Conservation (phyloP, 2,888 invertebrate species). For the Incurvaria masculella region DNA sequence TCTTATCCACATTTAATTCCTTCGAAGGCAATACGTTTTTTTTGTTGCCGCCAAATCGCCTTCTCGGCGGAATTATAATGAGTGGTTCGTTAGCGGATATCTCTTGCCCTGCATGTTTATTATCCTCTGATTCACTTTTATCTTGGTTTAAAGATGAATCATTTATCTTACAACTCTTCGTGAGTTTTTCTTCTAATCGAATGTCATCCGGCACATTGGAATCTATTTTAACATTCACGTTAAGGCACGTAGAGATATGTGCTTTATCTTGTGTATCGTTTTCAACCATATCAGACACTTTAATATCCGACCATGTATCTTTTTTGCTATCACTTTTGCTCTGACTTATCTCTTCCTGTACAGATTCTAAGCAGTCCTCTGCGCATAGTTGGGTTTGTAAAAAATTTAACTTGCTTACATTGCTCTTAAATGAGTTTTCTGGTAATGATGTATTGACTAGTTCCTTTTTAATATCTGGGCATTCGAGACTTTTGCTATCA, state of each 20-base stretch:
- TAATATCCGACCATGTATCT: too few relatives aligned
- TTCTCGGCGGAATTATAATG: constrained; percentile 45
- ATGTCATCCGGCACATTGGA: constrained; percentile 1
- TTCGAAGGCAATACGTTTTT: not conserved
- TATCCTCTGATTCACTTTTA: constrained; percentile 21
- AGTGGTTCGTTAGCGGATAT: constrained; percentile 22
- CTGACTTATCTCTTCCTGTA: not conserved
- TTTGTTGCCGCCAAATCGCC: constrained; percentile 9
- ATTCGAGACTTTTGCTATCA: constrained; percentile 6
- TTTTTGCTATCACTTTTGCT: too few relatives aligned
- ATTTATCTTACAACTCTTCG: not conserved
- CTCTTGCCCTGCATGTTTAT: constrained; percentile 12
- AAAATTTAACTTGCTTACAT: constrained; percentile 40
- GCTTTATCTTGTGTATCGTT: not conserved
- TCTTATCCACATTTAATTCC: not conserved
- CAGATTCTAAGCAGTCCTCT: not conserved
- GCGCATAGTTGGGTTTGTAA: constrained; percentile 39
- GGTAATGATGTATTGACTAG: constrained; percentile 15
- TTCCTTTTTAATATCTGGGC: not conserved
- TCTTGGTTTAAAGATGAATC: constrained; percentile 16
- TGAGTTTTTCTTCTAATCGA: not conserved
- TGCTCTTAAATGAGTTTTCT: constrained; percentile 39
- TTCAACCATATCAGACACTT: too few relatives aligned
- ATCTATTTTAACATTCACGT: not conserved
- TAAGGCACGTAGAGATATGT: not conserved